Conservation (phyloP, 2,797 vertebrate genomes). For the Sebastes iracundus region DNA sequence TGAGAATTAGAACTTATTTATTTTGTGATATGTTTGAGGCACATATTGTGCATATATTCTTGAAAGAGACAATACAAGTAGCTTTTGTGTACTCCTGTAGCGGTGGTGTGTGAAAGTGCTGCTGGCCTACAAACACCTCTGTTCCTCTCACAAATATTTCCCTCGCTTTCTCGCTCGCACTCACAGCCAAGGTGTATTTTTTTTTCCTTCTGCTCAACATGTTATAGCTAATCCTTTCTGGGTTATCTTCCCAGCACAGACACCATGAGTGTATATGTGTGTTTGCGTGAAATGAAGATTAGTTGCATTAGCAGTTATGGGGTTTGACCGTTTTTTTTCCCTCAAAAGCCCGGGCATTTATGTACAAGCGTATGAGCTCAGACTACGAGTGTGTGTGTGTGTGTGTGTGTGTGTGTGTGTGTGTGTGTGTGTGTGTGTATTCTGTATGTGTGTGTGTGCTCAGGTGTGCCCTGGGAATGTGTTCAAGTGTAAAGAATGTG, state of each 20-base stretch:
- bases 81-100: background rate
- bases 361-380: conserved; percentile 12
- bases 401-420: background rate
- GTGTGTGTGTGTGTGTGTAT: background rate
- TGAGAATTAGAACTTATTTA: background rate
- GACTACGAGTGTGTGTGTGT: background rate
- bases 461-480: conserved; percentile 29
- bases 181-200: conserved; percentile 27
- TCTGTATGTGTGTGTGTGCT: conserved; percentile 10
- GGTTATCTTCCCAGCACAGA: conserved; percentile 64
- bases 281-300: conserved; percentile 41
- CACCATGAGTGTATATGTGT: conserved; percentile 21
- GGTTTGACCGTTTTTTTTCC: background rate
- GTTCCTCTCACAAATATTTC: conserved; percentile 10
- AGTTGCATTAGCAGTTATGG: conserved; percentile 42
- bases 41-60: background rate
- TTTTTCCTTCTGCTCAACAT: conserved; percentile 23
- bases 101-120: conserved; percentile 4
- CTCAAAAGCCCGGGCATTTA: conserved; percentile 22
- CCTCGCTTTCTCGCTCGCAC: background rate
- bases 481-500: conserved; percentile 18
- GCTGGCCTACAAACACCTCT: background rate
- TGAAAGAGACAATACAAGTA: conserved; percentile 12
- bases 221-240: conserved; percentile 54
- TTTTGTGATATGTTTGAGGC: background rate